phyloP scores from a whole-genome alignment of 2,797 vertebrate species.

The Geotrypetes seraphini region DNA sequence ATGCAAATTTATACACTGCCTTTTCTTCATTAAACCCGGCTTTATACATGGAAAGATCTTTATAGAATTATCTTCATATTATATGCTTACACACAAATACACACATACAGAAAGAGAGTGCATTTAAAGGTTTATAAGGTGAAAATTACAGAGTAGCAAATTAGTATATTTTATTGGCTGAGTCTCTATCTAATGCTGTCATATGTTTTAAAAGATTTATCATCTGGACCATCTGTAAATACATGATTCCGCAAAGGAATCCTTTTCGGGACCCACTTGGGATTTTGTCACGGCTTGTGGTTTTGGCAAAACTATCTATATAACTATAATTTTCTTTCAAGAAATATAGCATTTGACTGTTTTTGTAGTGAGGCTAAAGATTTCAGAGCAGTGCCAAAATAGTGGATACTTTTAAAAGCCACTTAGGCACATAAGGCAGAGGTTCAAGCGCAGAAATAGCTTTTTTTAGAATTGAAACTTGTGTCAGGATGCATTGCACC shows the following conservation, averaged over 20 bases:
- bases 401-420: constrained; percentile 4
- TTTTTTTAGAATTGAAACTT: too few relatives aligned
- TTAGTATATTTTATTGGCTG: constrained; percentile 42
- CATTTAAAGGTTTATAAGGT: too few relatives aligned
- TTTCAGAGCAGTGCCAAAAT: constrained; percentile 20
- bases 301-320: constrained; percentile 71
- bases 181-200: constrained; percentile 55
- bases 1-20: too few relatives aligned
- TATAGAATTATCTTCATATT: too few relatives aligned
- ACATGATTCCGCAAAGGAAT: constrained; percentile 66
- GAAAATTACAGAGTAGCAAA: constrained; percentile 36
- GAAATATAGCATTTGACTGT: constrained; percentile 51
- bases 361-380: constrained; percentile 13
- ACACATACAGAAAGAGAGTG: too few relatives aligned
- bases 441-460: too few relatives aligned
- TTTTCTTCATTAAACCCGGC: too few relatives aligned
- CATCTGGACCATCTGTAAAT: constrained; percentile 84
- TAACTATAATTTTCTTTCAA: constrained; percentile 74
- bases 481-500: too few relatives aligned
- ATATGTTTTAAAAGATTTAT: constrained; percentile 78
- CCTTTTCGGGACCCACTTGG: constrained; percentile 74
- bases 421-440: too few relatives aligned
- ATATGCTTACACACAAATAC: too few relatives aligned
- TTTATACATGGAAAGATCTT: too few relatives aligned
- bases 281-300: constrained; percentile 88